Evolutionary conservation across 2,888 invertebrate genomes (phyloP), one percentile per base, ranked within the genome.

Genomic region (Chelonus formosanus): DNA sequence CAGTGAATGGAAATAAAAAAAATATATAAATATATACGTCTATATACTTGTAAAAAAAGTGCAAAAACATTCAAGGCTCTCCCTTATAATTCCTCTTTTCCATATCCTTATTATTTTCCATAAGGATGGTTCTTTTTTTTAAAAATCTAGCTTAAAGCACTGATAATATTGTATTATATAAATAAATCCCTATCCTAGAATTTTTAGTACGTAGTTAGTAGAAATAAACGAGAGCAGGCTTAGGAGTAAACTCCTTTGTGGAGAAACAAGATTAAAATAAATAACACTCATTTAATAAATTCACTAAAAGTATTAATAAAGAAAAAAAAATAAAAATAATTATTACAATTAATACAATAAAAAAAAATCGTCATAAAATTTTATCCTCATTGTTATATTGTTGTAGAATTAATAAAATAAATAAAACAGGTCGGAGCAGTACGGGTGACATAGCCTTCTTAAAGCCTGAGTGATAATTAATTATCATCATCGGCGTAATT

Each of bases 371-470:
- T 57, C 57, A 5, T 10, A 67, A 48, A 52, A 43, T 64, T 61
- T 65, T 65, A 43, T 68, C 48, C 61, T 68, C 52, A 36, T 65
- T 68, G 59, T 66, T 52, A 63, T 65, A 67, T 68, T 71, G 60
- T 65, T 69, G 71, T 69, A 69, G 71, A 71, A 71, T 72, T 75
- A 65, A 53, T 47, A 50, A 60, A 53, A 50, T 52, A 34, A 52
- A 44, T 32, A 40, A 53, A 77, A 76, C 80, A 82, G 79, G 79
- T 82, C 81, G 82, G 82, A 82, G 74, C 78, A 81, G 78, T 82
- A 82, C 82, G 82, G 81, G 81, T 82, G 81, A 76, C 75, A 60
- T 78, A 80, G 77, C 74, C 76, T 78, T 79, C 58, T 76, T 77
- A 59, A 52, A 31, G 75, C 73, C 73, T 73, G 71, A 73, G 77